Conservation (phyloP, 2,888 invertebrate species). For the Eristalis intricaria region DNA sequence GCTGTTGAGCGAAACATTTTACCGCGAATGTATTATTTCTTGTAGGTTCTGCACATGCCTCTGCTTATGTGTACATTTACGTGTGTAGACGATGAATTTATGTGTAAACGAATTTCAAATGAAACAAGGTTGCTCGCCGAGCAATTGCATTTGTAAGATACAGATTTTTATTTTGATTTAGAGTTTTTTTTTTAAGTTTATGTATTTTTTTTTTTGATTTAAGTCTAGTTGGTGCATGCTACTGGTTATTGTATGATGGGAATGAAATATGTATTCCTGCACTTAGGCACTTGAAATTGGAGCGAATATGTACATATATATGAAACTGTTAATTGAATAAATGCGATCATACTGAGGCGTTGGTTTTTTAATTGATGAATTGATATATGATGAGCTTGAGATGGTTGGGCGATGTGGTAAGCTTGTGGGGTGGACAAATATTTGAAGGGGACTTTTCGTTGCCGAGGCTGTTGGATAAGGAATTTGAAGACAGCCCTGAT, state of each 20-base stretch:
- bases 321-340: not conserved
- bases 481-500: too few relatives aligned
- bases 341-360: not conserved
- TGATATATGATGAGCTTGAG: not conserved
- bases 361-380: not conserved
- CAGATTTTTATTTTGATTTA: constrained; percentile 5
- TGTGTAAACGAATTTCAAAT: constrained; percentile 1
- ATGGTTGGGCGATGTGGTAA: too few relatives aligned
- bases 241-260: constrained; percentile 5
- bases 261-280: constrained; percentile 38
- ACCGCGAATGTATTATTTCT: constrained; percentile 64
- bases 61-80: not conserved
- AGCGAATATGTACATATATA: not conserved
- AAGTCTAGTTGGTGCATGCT: not conserved
- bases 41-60: not conserved
- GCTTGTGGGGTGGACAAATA: too few relatives aligned
- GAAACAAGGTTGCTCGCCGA: not conserved
- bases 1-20: constrained; percentile 21
- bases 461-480: too few relatives aligned
- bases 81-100: not conserved
- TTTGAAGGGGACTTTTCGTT: too few relatives aligned
- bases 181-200: not conserved
- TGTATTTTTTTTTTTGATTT: constrained; percentile 16
- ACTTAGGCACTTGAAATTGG: not conserved
- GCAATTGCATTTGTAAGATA: constrained; percentile 22